Evolutionary conservation across 2,797 vertebrate genomes (phyloP).

Genomic region (Loris lydekkerianus): DNA sequence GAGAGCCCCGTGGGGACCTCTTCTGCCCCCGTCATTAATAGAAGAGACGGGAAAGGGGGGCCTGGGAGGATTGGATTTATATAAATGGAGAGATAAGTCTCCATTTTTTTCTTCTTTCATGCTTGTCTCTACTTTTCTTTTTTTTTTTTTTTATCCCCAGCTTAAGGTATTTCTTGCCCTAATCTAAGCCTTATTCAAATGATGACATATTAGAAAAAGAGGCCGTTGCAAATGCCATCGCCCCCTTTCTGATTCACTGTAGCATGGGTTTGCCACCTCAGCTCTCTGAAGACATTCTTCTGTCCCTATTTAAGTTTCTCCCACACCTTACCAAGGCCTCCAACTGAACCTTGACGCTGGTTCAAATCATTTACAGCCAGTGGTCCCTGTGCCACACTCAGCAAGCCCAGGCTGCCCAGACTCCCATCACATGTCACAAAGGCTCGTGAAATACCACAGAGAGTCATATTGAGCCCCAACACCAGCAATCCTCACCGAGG

Average conservation of each 20-base stretch:
- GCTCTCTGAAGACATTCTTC: not conserved
- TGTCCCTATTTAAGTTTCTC: not conserved
- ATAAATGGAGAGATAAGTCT: constrained; percentile 74
- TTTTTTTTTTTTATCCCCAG: not conserved
- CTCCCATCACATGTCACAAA: not conserved
- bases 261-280: not conserved
- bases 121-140: not conserved
- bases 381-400: not conserved
- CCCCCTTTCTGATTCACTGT: not conserved
- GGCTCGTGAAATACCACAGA: not conserved
- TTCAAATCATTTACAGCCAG: constrained; percentile 1
- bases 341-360: not conserved
- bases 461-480: not conserved
- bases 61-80: constrained; percentile 44
- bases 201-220: constrained; percentile 13
- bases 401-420: not conserved
- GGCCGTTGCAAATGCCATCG: not conserved
- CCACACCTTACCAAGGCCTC: not conserved
- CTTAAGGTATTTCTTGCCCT: constrained; percentile 56
- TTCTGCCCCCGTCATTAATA: not conserved
- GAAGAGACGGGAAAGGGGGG: constrained; percentile 39
- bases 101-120: constrained; percentile 57
- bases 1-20: not conserved
- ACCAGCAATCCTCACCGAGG: not conserved
- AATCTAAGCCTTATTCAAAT: constrained; percentile 56